Percentiles rank a stretch among this genome's conserved stretches.
Conservation (phyloP, 2,113 vertebrate species). For the Rhipidura dahli region DNA sequence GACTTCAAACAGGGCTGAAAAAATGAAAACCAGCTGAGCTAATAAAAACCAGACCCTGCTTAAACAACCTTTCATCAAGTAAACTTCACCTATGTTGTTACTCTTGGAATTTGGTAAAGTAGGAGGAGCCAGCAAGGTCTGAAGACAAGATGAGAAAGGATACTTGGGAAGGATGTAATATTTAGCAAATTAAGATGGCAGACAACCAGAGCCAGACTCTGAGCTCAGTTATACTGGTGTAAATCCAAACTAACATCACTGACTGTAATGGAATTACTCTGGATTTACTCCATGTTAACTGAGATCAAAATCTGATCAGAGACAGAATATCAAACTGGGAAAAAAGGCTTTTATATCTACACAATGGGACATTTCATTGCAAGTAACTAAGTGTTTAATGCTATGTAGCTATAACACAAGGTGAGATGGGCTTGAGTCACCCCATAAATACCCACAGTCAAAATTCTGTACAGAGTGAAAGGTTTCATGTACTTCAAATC, state of each 20-base stretch:
- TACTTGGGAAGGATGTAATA: not conserved
- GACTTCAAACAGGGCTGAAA: conserved; percentile 21
- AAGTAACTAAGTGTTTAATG: not conserved
- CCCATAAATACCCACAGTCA: not conserved
- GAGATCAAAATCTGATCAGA: not conserved
- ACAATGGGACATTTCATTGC: not conserved
- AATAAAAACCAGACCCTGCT: conserved; percentile 27
- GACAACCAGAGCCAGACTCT: conserved; percentile 14
- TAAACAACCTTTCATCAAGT: conserved; percentile 32
- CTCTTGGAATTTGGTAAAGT: conserved; percentile 12
- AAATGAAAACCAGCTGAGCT: conserved; percentile 23
- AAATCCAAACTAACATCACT: conserved; percentile 39
- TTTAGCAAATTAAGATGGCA: not conserved
- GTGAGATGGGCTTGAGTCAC: not conserved
- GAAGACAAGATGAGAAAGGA: not conserved
- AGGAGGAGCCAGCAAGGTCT: not conserved
- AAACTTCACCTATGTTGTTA: conserved; percentile 31
- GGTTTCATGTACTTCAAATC: not conserved
- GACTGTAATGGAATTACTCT: not conserved
- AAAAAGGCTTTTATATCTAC: not conserved
- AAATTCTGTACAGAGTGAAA: not conserved
- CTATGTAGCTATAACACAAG: not conserved
- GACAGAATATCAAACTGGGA: not conserved
- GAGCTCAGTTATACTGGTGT: conserved; percentile 24
- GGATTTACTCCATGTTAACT: conserved; percentile 2